phyloP scores from a whole-genome alignment of 2,888 invertebrate species.

The Zeuzera pyrina region DNA sequence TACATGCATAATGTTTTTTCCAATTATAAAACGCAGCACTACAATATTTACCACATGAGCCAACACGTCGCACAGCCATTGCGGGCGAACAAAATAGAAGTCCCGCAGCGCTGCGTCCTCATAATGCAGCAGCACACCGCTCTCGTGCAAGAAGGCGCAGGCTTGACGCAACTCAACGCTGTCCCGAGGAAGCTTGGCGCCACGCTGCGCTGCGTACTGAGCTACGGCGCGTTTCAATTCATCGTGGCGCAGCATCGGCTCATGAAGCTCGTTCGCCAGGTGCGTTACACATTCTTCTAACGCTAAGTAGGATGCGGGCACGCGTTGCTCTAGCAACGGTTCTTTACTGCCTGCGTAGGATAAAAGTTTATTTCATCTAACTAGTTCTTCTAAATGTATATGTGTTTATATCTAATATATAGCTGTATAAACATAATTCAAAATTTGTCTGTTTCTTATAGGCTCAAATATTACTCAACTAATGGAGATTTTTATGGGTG shows the following conservation, averaged over 20 bases:
- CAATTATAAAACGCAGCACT: too few relatives aligned
- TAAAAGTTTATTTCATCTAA: too few relatives aligned
- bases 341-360: constrained; percentile 91
- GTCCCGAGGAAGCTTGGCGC: constrained; percentile 86
- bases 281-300: constrained; percentile 93
- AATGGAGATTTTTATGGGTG: too few relatives aligned
- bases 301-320: constrained; percentile 96
- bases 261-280: constrained; percentile 84
- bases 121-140: constrained; percentile 95
- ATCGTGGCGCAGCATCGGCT: constrained; percentile 89
- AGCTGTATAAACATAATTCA: too few relatives aligned
- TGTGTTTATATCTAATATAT: too few relatives aligned
- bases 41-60: constrained; percentile 99
- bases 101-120: constrained; percentile 95
- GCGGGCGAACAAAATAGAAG: constrained; percentile 96
- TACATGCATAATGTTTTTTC: too few relatives aligned
- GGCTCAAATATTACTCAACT: too few relatives aligned
- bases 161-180: constrained; percentile 94
- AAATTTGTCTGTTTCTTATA: too few relatives aligned
- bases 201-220: constrained; percentile 78
- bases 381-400: too few relatives aligned
- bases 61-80: constrained; percentile 98
- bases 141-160: constrained; percentile 97
- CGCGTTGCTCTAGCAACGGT: constrained; percentile 90
- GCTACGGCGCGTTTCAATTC: constrained; percentile 77